Base-by-base conservation (phyloP, 2,888 invertebrate species). In the Leptopterna dolabrata region DNA sequence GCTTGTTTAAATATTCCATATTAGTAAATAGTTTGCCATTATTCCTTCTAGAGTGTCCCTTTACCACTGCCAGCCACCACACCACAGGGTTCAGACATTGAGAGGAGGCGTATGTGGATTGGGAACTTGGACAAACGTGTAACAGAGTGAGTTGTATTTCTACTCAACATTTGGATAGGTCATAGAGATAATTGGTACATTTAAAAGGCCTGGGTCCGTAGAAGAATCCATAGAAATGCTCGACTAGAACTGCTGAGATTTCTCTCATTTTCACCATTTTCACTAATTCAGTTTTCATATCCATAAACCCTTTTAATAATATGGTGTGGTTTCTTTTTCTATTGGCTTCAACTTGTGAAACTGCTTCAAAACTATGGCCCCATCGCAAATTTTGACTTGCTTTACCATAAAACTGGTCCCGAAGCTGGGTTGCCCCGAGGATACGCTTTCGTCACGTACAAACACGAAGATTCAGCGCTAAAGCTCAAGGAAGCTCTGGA, bases 381-480 rank as follows among this genome's bases (percentile, higher is more conserved):
- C 91, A 96, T 98, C 91, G 96, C 97, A 93, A 97, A 98, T 95
- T 98, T 98, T 93, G 98, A 98, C 93, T 96, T 98, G 93, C 94
- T 98, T 90, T 98, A 97, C 92, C 97, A 98, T 92, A 97, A 97
- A 90, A 95, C 95, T 90, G 98, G 98, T 90, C 97, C 97, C 55
- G 94, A 96, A 90, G 94, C 95, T 90, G 98, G 98, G 83, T 96
- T 96, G 92, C 97, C 98, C 0, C 93, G 97, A 88, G 98, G 98
- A 27, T 98, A 98, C 91, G 98, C 98, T 27, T 98, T 98, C 92
- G 97, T 97, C 84, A 97, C 97, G 0, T 98, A 96, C 91, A 94
- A 94, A 91, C 91, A 92, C 90, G 92, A 93, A 84, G 93, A 94
- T 84, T 95, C 96, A 90, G 97, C 97, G 0, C 92, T 94, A 63